Conservation (phyloP, 2,888 invertebrate species). For the Dexiosoma caninum region DNA sequence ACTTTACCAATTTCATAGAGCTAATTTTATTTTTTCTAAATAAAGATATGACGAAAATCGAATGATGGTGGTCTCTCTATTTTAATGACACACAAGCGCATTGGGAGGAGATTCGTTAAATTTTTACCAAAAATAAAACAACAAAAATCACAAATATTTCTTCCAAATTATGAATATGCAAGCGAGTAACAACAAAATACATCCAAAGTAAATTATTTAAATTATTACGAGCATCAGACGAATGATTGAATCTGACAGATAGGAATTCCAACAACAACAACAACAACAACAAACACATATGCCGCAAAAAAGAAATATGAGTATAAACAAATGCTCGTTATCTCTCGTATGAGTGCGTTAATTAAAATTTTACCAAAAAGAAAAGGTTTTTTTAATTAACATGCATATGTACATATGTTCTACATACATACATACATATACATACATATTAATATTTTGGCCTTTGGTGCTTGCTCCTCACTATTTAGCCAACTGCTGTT, state of each 20-base stretch:
- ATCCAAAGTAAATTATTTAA: conserved; percentile 20
- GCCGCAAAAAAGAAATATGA: neutral
- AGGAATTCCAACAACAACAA: conserved; percentile 3
- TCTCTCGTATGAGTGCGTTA: neutral
- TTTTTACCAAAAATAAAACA: too few relatives aligned
- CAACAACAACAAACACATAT: neutral
- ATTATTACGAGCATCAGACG: conserved; percentile 8
- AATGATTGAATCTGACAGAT: conserved; percentile 16
- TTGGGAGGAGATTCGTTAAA: too few relatives aligned
- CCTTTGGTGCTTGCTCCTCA: too few relatives aligned
- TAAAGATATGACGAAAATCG: too few relatives aligned
- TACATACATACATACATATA: neutral
- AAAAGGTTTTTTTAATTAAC: neutral
- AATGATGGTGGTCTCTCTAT: too few relatives aligned
- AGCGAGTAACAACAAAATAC: too few relatives aligned
- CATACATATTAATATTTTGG: neutral
- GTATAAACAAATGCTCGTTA: neutral
- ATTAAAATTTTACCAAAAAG: conserved; percentile 6
- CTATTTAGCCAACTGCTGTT: too few relatives aligned
- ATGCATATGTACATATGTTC: neutral
- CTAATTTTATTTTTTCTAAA: too few relatives aligned
- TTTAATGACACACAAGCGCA: too few relatives aligned
- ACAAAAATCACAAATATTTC: neutral
- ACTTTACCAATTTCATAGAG: too few relatives aligned
- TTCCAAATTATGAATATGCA: neutral